These are phyloP conservation scores for Montipora capitata DNA, from an alignment of 92 coral and sea anemone species.

Conservation along the genomic window DNA sequence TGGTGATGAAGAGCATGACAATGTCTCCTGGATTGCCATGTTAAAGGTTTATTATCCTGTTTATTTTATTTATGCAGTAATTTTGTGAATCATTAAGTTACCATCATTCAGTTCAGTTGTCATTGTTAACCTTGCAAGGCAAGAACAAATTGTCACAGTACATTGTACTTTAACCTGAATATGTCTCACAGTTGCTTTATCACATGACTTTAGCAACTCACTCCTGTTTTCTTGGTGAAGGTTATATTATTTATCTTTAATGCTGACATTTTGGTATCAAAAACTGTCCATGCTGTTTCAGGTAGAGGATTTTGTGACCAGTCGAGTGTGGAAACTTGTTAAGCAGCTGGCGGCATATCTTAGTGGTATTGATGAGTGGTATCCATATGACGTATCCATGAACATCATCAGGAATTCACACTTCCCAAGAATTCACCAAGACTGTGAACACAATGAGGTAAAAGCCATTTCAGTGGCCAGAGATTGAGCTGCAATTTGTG, in stretches of 20 bases:
- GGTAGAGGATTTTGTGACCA: constrained; percentile 86
- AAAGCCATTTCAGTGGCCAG: no score
- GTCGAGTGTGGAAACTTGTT: constrained; percentile 90
- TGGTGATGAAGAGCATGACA: constrained; percentile 90
- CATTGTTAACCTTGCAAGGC: no score
- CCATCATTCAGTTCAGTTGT: background rate
- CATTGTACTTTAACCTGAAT: no score
- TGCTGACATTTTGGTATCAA: background rate
- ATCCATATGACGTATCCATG: constrained; percentile 98
- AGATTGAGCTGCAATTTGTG: no score
- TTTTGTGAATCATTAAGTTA: no score
- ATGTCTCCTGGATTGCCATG: constrained; percentile 93
- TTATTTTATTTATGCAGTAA: background rate
- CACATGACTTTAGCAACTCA: no score
- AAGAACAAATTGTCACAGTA: no score
- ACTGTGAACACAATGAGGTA: constrained; percentile 93
- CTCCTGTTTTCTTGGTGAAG: background rate
- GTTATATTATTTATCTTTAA: background rate
- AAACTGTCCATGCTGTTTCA: background rate
- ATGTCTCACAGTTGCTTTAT: no score
- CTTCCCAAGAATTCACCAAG: constrained; percentile 95
- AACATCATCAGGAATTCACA: constrained; percentile 92
- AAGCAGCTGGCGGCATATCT: constrained; percentile 82
- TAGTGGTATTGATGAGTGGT: constrained; percentile 88
- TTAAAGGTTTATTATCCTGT: constrained; percentile 68